Conservation (phyloP, 2,797 vertebrate genomes). For the Lophotriccus pileatus region DNA sequence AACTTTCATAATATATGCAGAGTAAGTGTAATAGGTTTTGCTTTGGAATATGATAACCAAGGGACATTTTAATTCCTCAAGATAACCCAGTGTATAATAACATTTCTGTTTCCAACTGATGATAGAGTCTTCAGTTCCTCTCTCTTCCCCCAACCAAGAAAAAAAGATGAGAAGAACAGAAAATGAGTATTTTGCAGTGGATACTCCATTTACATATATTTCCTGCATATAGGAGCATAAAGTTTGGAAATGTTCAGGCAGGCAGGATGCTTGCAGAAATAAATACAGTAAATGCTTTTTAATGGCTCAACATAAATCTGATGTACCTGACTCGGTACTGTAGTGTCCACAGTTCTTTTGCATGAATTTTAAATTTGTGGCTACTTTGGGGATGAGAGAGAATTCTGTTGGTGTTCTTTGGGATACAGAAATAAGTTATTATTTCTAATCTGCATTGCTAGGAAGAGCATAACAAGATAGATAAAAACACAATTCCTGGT, state of each 20-base stretch:
- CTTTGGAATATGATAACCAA: slow-evolving; percentile 52
- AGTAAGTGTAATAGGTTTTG: slow-evolving; percentile 48
- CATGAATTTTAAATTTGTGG: neutral
- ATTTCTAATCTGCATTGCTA: neutral
- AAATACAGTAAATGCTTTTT: slow-evolving; percentile 5
- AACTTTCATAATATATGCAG: slow-evolving; percentile 50
- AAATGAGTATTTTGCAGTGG: slow-evolving; percentile 30
- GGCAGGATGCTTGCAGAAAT: slow-evolving; percentile 14
- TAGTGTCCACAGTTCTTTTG: neutral
- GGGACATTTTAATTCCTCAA: slow-evolving; percentile 53
- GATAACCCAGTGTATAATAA: neutral
- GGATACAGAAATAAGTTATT: neutral
- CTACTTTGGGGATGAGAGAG: neutral
- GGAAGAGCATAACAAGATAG: neutral
- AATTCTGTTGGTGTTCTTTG: neutral
- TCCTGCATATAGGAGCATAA: neutral
- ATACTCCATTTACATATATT: slow-evolving; percentile 33
- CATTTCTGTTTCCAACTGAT: slow-evolving; percentile 23
- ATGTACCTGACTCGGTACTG: neutral
- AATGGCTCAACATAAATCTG: neutral
- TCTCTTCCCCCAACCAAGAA: neutral
- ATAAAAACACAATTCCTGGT: neutral
- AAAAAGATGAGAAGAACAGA: slow-evolving; percentile 18
- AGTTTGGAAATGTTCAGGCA: neutral
- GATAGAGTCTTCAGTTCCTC: neutral